Base-by-base conservation (phyloP, 2,113 vertebrate genomes). In the Lutjanus erythropterus region DNA sequence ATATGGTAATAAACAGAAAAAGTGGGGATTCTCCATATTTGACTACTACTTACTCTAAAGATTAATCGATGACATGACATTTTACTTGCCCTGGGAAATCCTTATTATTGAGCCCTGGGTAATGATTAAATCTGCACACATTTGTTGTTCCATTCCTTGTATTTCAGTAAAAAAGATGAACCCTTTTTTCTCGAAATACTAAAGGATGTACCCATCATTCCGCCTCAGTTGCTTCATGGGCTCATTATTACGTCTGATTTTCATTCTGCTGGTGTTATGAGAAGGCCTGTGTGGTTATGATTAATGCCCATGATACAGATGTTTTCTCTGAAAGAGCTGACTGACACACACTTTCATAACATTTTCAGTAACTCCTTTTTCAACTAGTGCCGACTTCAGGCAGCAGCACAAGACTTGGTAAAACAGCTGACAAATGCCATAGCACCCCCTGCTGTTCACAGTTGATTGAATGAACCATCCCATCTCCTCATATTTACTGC, bases 391-490 rank as follows among this genome's bases (percentile, higher is more conserved):
- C 52, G n/a, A 42, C 27, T 33, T 52, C n/a, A 65, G 66, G 23
- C 41, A 81, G 50, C 27, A 61, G 23, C 11, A n/a, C 10, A 18
- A 21, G 33, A 37, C 33, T 44, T 29, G 4, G 10, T 49, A 9
- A 10, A 73, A 39, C 52, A 75, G 64, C 80, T 86, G 71, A 64
- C 70, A 86, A 79, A 90, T 89, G 89, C 73, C 82, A 91, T 44
- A 94, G 93, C 92, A 83, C 94, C 94, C 92, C 91, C 94, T 95
- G 81, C 92, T 94, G 93, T 67, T 89, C 58, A 52, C 60, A 80
- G 29, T 16, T 52, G 16, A 19, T 6, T n/a, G 4, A 42, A 27
- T 21, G 8, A n/a, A n/a, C 1, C 56, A 12, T 29, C 5, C 9
- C 41, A 2, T 64, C 4, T 0, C 15, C 18, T 9, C 1, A 39